Base-by-base conservation (phyloP, 2,797 vertebrate genomes). In the Fistularia tabacaria region DNA sequence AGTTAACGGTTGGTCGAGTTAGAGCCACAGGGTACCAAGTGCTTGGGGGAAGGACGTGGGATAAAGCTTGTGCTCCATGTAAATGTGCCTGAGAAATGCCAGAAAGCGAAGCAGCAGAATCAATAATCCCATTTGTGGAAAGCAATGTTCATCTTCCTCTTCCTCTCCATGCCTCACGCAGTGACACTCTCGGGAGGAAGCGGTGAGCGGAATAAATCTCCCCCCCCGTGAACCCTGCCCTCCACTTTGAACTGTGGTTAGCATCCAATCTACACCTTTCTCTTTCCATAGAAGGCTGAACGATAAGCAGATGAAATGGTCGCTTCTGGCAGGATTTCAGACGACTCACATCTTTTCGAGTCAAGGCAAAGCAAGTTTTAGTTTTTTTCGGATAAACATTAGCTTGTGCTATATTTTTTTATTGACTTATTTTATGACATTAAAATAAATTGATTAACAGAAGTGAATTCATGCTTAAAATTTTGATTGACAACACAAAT, bases 51-150 rank as follows among this genome's bases (percentile, higher is more conserved):
- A 46, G 42, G 36, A 71, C 45, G 51, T 64, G 8, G 49, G 66
- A 51, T 57, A 46, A 11, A 53, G 37, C 36, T 63, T 61, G 66
- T 64, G 65, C 41, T 54, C 57, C 50, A 73, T 63, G 57, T 70
- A 64, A 71, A 73, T 67, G 36, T 69, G 73, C 11, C 13, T 14
- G 46, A 44, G 71, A 60, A 69, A 69, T 71, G 68, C 36, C 67
- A 59, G 9, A 47, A 40, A 61, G 44, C 52, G 37, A 57, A 69
- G 59, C 66, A 73, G 45, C 64, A 40, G 55, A 68, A 81, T 77
- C 67, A 39, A 75, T 83, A 71, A 64, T 54, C 63, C 43, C 52
- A 38, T 58, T 13, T 45, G 61, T 59, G 69, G 45, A 67, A 54
- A 64, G 64, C 36, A 5, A 25, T 25, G 25, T 25, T 25, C 25